Evolutionary conservation across 1,140 invertebrate genomes (phyloP).

Genomic region (Triops longicaudatus): DNA sequence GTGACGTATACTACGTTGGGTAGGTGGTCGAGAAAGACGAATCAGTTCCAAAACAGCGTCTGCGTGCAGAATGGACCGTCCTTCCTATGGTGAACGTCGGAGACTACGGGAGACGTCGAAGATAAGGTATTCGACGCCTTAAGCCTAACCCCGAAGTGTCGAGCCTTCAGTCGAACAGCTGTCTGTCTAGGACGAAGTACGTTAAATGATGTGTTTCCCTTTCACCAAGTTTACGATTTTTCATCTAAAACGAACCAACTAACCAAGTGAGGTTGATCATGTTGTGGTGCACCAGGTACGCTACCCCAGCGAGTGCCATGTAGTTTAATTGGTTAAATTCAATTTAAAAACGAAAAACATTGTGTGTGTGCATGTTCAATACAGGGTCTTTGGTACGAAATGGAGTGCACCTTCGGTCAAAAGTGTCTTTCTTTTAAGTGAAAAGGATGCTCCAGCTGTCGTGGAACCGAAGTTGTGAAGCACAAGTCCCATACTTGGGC

Average conservation of each 20-base stretch:
- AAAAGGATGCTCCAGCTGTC: background rate
- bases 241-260: background rate
- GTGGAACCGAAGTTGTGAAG: background rate
- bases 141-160: background rate
- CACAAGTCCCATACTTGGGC: background rate
- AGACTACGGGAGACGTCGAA: background rate
- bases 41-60: background rate
- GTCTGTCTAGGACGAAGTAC: background rate
- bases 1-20: background rate
- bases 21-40: background rate
- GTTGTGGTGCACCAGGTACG: background rate
- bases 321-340: too few species aligned
- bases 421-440: background rate
- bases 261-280: background rate
- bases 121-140: constrained; percentile 11
- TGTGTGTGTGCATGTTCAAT: too few species aligned
- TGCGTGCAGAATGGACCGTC: background rate
- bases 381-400: too few species aligned
- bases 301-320: too few species aligned
- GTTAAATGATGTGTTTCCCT: background rate
- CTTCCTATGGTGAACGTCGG: background rate
- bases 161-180: background rate
- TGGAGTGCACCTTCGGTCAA: too few species aligned
- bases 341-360: too few species aligned
- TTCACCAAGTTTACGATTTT: background rate